Conservation (phyloP, 1,140 invertebrate species). For the Drosophila albomicans region DNA sequence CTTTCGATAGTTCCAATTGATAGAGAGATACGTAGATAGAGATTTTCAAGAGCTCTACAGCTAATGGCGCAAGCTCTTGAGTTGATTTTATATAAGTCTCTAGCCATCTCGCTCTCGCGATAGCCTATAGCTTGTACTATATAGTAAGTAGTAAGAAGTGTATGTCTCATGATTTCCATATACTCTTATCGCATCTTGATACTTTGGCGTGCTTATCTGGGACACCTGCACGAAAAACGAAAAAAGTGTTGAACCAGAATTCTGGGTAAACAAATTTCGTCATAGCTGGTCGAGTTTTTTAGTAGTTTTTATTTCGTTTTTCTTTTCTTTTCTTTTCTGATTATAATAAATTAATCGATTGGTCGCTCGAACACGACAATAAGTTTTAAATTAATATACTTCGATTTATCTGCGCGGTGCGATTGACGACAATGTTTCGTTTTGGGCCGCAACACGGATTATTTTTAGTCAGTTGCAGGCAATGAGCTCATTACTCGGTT, state of each 20-base stretch:
- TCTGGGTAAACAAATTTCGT: slow-evolving; percentile 69
- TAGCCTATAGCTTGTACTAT: slow-evolving; percentile 24
- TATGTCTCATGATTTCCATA: slow-evolving; percentile 65
- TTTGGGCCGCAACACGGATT: slow-evolving; percentile 28
- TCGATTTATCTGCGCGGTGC: slow-evolving; percentile 42
- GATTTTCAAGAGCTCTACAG: slow-evolving; percentile 19
- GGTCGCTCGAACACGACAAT: slow-evolving; percentile 47
- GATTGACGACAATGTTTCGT: slow-evolving; percentile 63
- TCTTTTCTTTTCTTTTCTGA: slow-evolving; percentile 9
- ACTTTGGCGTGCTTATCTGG: slow-evolving; percentile 29
- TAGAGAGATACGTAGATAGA: slow-evolving; percentile 15
- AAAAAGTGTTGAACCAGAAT: neutral
- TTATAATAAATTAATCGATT: slow-evolving; percentile 73
- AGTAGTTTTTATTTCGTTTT: too few relatives aligned
- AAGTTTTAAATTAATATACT: slow-evolving; percentile 75
- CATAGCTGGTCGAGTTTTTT: slow-evolving; percentile 29
- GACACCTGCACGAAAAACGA: slow-evolving; percentile 59
- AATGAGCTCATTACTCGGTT: slow-evolving; percentile 64
- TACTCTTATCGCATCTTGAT: slow-evolving; percentile 55
- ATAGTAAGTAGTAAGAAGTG: slow-evolving; percentile 39
- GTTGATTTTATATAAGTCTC: slow-evolving; percentile 10
- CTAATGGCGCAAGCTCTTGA: slow-evolving; percentile 15
- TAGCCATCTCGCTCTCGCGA: neutral
- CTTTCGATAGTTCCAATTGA: slow-evolving; percentile 6
- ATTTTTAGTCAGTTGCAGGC: slow-evolving; percentile 68